Evolutionary conservation across 2,888 invertebrate species (phyloP).

Genomic region (Diaphora mendica): DNA sequence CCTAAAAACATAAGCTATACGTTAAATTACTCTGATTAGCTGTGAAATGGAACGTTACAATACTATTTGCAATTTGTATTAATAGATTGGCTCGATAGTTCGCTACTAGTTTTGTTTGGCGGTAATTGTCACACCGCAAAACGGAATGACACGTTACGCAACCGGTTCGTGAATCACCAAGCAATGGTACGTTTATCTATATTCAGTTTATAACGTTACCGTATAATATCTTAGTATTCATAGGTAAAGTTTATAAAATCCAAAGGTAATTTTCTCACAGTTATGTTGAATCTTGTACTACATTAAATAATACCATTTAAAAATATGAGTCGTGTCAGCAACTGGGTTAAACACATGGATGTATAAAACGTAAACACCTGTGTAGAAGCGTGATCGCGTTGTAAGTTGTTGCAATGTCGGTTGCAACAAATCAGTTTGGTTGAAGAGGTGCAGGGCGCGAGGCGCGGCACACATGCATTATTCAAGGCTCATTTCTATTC

Average conservation of each 20-base stretch:
- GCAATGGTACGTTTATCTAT: conserved; percentile 29
- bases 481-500: conserved; percentile 86
- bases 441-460: conserved; percentile 55
- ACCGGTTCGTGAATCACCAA: conserved; percentile 49
- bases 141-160: conserved; percentile 48
- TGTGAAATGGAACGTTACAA: conserved; percentile 25
- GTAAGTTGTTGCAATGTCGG: conserved; percentile 57
- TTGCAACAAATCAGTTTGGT: conserved; percentile 75
- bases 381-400: conserved; percentile 49
- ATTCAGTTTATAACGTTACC: conserved; percentile 26
- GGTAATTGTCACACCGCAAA: conserved; percentile 44
- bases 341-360: conserved; percentile 32
- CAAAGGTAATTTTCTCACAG: conserved; percentile 40
- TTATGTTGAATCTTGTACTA: conserved; percentile 30
- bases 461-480: conserved; percentile 78
- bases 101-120: conserved; percentile 35
- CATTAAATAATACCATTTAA: conserved; percentile 31
- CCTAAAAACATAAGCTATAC: conserved; percentile 33
- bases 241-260: conserved; percentile 38
- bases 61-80: conserved; percentile 28
- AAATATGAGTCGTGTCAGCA: conserved; percentile 32
- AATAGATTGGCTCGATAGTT: conserved; percentile 10
- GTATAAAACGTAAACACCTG: conserved; percentile 53
- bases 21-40: conserved; percentile 29
- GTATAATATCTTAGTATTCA: conserved; percentile 45